Evolutionary conservation across 2,888 invertebrate species (phyloP), one percentile per base, ranked within the genome.

Genomic region (Phalera bucephala): DNA sequence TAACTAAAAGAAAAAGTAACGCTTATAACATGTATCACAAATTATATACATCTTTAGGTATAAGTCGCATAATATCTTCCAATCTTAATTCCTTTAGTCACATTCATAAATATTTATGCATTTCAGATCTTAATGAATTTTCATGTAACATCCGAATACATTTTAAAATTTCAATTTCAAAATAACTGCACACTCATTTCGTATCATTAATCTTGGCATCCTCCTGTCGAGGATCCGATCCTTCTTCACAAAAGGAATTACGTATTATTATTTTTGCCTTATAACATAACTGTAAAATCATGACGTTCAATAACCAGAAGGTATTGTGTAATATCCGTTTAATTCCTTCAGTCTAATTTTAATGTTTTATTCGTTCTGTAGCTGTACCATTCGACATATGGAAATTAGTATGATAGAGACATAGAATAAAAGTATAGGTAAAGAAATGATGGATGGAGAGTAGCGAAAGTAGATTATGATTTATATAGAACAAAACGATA

Each of bases 171-270:
- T 45, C 52, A 42, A 45, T 40, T 50, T 38, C 42, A 57, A 39
- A 38, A 32, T 57, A 58, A 61, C 61, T 51, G 58, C 51, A 51
- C 62, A 45, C 33, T 61, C 50, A 45, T 42, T 29, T 33, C 31
- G 39, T 36, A 35, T 51, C 62, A 57, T 58, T 57, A 61, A 58
- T 58, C 58, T 57, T 37, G 31, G 34, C 35, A 38, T 48, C 39
- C 39, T 45, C 50, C 38, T 35, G 47, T 46, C 58, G 37, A 31
- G 41, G 40, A 42, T 45, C 4, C 58, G 42, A 57, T 57, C 54
- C 57, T 57, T 48, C 58, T 57, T 57, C 47, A 42, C 50, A 50
- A 53, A 58, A 40, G 41, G 51, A 60, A 47, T 57, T 47, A 50
- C 29, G 28, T 40, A 29, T 52, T 1, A 37, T 50, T 50, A 57